Base-by-base conservation (phyloP, 2,888 invertebrate genomes). In the Tridacna gigas region DNA sequence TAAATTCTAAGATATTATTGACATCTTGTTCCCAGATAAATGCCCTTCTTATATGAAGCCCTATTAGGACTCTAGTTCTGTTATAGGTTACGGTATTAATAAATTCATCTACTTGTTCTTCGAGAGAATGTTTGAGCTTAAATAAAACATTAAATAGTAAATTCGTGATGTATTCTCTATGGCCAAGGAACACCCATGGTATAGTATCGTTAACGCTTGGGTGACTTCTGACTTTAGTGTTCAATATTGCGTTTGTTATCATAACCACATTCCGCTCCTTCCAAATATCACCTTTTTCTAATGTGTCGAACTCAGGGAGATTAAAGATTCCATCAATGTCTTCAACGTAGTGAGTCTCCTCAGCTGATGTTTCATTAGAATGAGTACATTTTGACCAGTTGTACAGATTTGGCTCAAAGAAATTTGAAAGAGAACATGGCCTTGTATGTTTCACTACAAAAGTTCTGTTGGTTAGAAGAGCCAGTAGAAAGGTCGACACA, bases 391-490 rank as follows among this genome's bases (percentile, higher is more conserved):
- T 56, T 15, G 56, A 20, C 56, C 56, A 56, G 20, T 56, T 20
- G 56, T 56, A 56, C 15, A 56, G 56, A 56, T 56, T 56, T 15
- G 56, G 56, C 56, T 56, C 56, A 20, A 56, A 56, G 56, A 56
- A 56, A 20, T 56, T 56, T 3, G 56, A 56, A 15, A 56, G 56
- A 15, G 56, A 56, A 20, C 63, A 63, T 22, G 63, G 63, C 22
- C 13, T 3, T 63, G 63, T n/a, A 5, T 25, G n/a, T 5, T 63
- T 25, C 13, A 63, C 22, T 18, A 63, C 63, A 22, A 63, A 22
- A 25, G 63, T 63, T 63, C 63, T 18, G 22, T 63, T 63, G 63
- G 63, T 63, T 25, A 63, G 63, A n/a, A 63, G 63, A n/a, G 63
- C 63, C 20, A 63, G 63, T 63, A 63, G 63, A 25, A 63, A 63